These are phyloP conservation scores for Lagorchestes hirsutus DNA, from an alignment of 2,797 vertebrate species.

Conservation along the genomic window DNA sequence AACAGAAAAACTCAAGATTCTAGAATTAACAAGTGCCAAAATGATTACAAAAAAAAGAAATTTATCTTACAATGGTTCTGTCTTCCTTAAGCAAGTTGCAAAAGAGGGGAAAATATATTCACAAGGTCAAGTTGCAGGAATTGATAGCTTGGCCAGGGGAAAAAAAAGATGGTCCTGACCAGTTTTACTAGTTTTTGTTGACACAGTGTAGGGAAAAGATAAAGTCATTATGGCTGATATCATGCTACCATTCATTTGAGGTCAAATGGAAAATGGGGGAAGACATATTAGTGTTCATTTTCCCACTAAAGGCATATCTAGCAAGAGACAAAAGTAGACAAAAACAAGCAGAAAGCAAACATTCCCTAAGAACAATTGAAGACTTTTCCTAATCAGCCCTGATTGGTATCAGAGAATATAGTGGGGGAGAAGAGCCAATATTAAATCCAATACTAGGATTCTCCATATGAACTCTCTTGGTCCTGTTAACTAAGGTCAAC, in stretches of 20 bases:
- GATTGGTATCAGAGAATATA: background rate
- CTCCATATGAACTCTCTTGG: background rate
- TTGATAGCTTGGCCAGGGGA: background rate
- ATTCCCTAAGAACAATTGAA: background rate
- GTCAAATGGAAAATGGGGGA: background rate
- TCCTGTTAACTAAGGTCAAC: background rate
- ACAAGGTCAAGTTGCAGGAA: background rate
- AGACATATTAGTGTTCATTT: background rate
- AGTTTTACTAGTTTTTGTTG: background rate
- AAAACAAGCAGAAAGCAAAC: conserved; percentile 5
- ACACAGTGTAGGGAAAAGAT: background rate
- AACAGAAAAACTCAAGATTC: background rate
- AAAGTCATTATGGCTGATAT: background rate
- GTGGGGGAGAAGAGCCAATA: background rate
- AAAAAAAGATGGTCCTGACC: background rate
- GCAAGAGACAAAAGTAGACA: background rate
- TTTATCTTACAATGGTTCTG: conserved; percentile 20
- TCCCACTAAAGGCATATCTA: background rate
- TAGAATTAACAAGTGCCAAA: background rate
- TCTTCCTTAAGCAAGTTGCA: background rate
- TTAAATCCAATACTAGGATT: background rate
- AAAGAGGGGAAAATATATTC: background rate
- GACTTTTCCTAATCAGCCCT: background rate
- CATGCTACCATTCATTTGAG: background rate
- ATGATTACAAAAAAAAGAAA: background rate